These are phyloP conservation scores for Chamaea fasciata DNA, from an alignment of 2,113 vertebrate genomes.

Conservation along the genomic window DNA sequence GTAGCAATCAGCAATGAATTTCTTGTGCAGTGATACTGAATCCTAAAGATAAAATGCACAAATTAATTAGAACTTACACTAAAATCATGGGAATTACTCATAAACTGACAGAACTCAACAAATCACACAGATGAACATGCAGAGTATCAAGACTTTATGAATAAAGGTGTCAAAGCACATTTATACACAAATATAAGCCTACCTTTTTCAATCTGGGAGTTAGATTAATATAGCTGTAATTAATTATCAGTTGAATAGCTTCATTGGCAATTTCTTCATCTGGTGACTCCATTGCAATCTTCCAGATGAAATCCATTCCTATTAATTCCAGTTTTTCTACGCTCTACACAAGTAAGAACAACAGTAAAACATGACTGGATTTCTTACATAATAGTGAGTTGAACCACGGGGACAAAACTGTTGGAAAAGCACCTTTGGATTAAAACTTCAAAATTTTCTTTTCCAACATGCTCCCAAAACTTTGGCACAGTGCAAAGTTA, in stretches of 20 bases:
- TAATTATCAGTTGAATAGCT: constrained; percentile 97
- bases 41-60: constrained; percentile 74
- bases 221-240: constrained; percentile 96
- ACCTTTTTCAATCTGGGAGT: constrained; percentile 99
- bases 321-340: constrained; percentile 96
- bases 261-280: constrained; percentile 99
- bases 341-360: constrained; percentile 74
- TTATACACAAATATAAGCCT: neutral
- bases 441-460: neutral
- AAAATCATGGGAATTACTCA: neutral
- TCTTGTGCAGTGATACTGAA: constrained; percentile 97
- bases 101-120: neutral
- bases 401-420: neutral
- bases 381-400: neutral
- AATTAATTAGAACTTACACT: neutral
- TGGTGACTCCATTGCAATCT: constrained; percentile 97
- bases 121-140: neutral
- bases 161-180: neutral
- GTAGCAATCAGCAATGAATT: constrained; percentile 98
- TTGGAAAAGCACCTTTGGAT: neutral
- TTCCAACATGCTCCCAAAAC: neutral
- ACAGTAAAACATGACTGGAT: neutral
- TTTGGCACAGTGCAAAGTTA: neutral
- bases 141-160: neutral
- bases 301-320: constrained; percentile 99